Conservation (phyloP, 64 coral and sea anemone genomes). For the Stichodactyla mertensii region DNA sequence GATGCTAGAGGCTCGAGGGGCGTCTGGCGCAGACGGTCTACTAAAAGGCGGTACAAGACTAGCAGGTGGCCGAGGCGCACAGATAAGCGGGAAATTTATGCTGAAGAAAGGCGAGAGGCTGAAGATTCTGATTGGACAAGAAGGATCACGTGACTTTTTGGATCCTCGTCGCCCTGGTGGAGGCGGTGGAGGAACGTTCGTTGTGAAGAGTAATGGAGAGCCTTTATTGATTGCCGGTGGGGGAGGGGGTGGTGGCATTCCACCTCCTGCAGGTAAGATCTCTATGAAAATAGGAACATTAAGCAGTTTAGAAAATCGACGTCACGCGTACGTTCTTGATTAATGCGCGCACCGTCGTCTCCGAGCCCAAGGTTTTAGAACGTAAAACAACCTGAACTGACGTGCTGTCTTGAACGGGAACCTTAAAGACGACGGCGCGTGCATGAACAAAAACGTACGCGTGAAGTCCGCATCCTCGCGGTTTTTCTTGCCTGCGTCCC, state of each 20-base stretch:
- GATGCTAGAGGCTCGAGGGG: slow-evolving; percentile 82
- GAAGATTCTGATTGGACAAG: slow-evolving; percentile 84
- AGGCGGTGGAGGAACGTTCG: slow-evolving; percentile 93
- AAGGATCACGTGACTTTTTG: slow-evolving; percentile 64
- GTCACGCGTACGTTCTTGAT: no score
- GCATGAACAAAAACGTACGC: no score
- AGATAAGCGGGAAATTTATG: slow-evolving; percentile 66
- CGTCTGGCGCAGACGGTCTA: slow-evolving; percentile 83
- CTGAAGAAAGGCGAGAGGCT: slow-evolving; percentile 65
- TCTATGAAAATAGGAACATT: background rate
- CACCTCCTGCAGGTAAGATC: slow-evolving; percentile 46
- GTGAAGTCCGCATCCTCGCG: no score
- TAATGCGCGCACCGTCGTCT: no score
- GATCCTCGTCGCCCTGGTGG: slow-evolving; percentile 75
- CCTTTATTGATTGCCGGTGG: slow-evolving; percentile 72
- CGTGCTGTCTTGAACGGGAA: no score
- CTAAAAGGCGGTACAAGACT: slow-evolving; percentile 55
- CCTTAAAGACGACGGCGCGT: no score
- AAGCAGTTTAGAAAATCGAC: no score
- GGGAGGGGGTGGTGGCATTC: slow-evolving; percentile 55
- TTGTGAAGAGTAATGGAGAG: slow-evolving; percentile 63
- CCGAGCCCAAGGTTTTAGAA: no score
- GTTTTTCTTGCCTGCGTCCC: no score
- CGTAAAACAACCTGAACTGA: no score
- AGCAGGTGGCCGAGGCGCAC: slow-evolving; percentile 70